Evolutionary conservation across 2,888 invertebrate genomes (phyloP).

Genomic region (Lamellibrachia satsuma): DNA sequence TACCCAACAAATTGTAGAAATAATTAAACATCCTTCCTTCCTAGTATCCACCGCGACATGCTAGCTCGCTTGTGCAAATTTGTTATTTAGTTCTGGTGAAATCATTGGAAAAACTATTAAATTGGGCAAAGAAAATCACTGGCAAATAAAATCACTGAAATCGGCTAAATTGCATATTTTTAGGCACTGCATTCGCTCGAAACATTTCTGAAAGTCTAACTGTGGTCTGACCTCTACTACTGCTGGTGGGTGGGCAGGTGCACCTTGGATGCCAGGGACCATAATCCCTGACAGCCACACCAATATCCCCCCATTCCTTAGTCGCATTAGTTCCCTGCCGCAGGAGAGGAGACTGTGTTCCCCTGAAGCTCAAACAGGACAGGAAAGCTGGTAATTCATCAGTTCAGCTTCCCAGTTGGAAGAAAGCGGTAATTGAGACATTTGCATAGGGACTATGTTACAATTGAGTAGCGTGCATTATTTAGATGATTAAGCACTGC

Average conservation of each 20-base stretch:
- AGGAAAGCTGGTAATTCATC: neutral
- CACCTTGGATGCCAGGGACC: neutral
- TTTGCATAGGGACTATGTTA: neutral
- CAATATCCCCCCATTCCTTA: neutral
- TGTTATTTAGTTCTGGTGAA: too few relatives aligned
- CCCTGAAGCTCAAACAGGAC: neutral
- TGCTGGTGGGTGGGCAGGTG: neutral
- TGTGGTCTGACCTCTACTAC: neutral
- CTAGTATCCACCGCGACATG: too few relatives aligned
- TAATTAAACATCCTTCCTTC: too few relatives aligned
- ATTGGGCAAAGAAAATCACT: too few relatives aligned
- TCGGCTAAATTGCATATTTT: too few relatives aligned
- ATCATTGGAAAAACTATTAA: too few relatives aligned
- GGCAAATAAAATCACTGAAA: too few relatives aligned
- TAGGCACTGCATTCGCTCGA: too few relatives aligned
- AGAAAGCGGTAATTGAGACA: neutral
- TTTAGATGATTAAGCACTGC: slow-evolving; percentile 1
- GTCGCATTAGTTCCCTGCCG: neutral
- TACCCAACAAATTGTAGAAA: too few relatives aligned
- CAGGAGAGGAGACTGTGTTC: neutral
- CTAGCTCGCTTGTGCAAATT: too few relatives aligned
- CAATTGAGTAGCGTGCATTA: slow-evolving; percentile 13
- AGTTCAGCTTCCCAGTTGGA: neutral
- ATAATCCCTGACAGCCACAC: neutral
- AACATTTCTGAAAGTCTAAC: too few relatives aligned